Conservation (phyloP, 1,140 invertebrate species). For the Drosophila novamexicana region DNA sequence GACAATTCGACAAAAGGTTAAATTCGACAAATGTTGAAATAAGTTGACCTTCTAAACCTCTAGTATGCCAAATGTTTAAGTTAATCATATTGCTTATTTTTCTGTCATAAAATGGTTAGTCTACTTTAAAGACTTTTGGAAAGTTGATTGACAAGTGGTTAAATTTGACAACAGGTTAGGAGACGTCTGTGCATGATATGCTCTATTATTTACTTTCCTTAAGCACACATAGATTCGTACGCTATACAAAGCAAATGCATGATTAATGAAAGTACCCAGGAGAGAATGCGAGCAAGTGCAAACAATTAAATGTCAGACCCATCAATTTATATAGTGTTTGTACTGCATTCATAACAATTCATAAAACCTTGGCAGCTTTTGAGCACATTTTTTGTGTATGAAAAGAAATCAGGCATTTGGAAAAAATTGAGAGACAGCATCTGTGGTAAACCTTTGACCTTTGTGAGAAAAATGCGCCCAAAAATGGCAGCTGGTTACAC, state of each 20-base stretch:
- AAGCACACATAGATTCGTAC: too few relatives aligned
- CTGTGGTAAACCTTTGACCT: slow-evolving; percentile 64
- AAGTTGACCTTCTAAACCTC: too few relatives aligned
- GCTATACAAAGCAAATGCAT: not conserved
- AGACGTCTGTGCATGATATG: too few relatives aligned
- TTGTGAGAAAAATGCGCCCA: slow-evolving; percentile 48
- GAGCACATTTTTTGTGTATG: slow-evolving; percentile 28
- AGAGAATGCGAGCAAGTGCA: not conserved
- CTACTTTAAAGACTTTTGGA: too few relatives aligned
- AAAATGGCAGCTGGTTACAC: slow-evolving; percentile 62
- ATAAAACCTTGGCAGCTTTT: not conserved
- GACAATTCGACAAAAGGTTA: not conserved
- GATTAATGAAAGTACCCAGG: not conserved
- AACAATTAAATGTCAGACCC: not conserved
- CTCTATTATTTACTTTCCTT: too few relatives aligned
- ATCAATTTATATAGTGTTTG: slow-evolving; percentile 6
- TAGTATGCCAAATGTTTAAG: too few relatives aligned
- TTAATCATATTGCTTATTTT: too few relatives aligned
- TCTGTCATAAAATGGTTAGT: too few relatives aligned
- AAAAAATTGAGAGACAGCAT: slow-evolving; percentile 36
- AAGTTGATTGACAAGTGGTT: not conserved
- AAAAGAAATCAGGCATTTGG: slow-evolving; percentile 31
- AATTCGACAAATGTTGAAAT: not conserved
- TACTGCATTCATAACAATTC: slow-evolving; percentile 7
- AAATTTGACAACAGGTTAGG: too few relatives aligned